phyloP scores from a whole-genome alignment of 2,797 vertebrate species.

The Xyrichtys novacula region DNA sequence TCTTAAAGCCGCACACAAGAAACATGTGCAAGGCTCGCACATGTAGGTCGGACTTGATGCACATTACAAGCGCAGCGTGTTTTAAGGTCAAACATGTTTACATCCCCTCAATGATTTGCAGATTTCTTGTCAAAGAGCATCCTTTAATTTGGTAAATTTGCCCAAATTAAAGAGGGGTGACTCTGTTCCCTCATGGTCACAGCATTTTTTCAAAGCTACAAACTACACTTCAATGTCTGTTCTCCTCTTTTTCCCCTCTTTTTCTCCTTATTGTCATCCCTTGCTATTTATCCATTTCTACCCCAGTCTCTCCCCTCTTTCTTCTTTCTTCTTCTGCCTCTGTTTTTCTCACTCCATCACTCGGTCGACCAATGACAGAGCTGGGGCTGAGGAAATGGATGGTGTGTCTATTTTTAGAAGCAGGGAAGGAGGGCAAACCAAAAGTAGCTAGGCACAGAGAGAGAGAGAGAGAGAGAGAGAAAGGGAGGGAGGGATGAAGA shows the following conservation, averaged over 20 bases:
- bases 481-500: slow-evolving; percentile 49
- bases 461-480: slow-evolving; percentile 35
- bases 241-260: slow-evolving; percentile 3
- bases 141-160: slow-evolving; percentile 13
- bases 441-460: slow-evolving; percentile 67
- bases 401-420: slow-evolving; percentile 82
- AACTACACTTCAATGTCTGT: neutral
- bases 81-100: slow-evolving; percentile 30
- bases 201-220: neutral
- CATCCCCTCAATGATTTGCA: slow-evolving; percentile 1
- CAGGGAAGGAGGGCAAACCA: slow-evolving; percentile 79
- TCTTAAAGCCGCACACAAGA: slow-evolving; percentile 2
- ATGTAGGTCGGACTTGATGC: slow-evolving; percentile 16
- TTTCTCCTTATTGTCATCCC: neutral
- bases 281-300: neutral
- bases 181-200: neutral
- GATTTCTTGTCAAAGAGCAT: neutral
- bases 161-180: slow-evolving; percentile 7
- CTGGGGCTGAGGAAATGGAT: slow-evolving; percentile 77
- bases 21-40: slow-evolving; percentile 43
- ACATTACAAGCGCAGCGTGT: neutral
- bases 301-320: slow-evolving; percentile 8
- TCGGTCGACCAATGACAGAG: slow-evolving; percentile 66
- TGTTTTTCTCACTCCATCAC: slow-evolving; percentile 72
- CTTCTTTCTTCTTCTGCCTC: slow-evolving; percentile 24